These are phyloP conservation scores for Leguminivora glycinivorella DNA, from an alignment of 1,140 invertebrate species.

Conservation along the genomic window DNA sequence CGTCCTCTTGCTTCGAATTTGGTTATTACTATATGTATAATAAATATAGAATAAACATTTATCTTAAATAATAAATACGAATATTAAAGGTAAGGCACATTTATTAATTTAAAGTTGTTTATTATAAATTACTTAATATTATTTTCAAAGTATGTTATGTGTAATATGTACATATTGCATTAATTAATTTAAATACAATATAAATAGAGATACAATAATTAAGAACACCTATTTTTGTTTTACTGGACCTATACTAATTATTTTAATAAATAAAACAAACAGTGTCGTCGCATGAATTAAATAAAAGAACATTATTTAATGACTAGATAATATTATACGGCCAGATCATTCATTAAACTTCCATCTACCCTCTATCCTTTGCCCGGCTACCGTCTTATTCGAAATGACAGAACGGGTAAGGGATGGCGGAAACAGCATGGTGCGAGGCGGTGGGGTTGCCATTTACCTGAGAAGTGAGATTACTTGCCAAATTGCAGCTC, in stretches of 20 bases:
- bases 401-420: too few relatives aligned
- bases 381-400: too few relatives aligned
- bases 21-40: conserved; percentile 24
- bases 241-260: neutral
- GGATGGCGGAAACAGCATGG: too few relatives aligned
- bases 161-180: conserved; percentile 54
- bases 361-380: too few relatives aligned
- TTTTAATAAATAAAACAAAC: conserved; percentile 2
- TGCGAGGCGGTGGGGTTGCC: too few relatives aligned
- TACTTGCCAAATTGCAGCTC: too few relatives aligned
- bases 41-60: conserved; percentile 28
- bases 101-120: neutral
- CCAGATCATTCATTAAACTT: neutral
- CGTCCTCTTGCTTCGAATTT: conserved; percentile 72
- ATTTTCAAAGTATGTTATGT: conserved; percentile 25
- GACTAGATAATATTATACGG: neutral
- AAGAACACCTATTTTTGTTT: conserved; percentile 14
- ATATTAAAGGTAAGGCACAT: conserved; percentile 15
- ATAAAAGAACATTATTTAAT: neutral
- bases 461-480: too few relatives aligned
- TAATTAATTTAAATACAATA: conserved; percentile 33
- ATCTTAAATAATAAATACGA: conserved; percentile 30
- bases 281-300: neutral
- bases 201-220: conserved; percentile 11
- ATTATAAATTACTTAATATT: conserved; percentile 16